Percentiles rank a stretch among this genome's conserved stretches.
Conservation (phyloP, 2,113 vertebrate genomes). For the Microtus ochrogaster region DNA sequence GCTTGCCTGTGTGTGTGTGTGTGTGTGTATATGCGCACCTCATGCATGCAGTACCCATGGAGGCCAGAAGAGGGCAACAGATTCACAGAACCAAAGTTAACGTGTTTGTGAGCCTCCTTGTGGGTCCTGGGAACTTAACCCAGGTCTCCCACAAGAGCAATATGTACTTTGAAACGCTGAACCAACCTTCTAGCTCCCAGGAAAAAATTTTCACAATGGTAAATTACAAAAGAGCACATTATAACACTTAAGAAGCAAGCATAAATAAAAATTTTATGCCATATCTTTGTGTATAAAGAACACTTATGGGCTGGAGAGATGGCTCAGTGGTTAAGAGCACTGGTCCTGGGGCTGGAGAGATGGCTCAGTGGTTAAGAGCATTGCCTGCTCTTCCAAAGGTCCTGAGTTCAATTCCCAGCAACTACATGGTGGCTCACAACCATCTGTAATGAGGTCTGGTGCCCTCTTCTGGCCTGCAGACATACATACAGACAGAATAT, state of each 20-base stretch:
- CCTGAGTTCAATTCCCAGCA: too few species aligned
- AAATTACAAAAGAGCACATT: background rate
- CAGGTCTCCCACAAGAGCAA: background rate
- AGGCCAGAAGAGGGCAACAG: background rate
- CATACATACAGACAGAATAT: too few species aligned
- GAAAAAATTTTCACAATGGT: background rate
- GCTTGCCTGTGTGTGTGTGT: background rate
- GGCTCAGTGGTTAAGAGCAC: too few species aligned
- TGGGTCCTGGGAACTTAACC: background rate
- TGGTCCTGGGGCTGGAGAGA: too few species aligned
- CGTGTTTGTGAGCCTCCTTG: background rate
- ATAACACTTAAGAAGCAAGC: background rate
- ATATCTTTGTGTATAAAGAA: background rate
- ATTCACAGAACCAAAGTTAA: background rate
- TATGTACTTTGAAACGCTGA: background rate
- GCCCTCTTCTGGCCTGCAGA: too few species aligned
- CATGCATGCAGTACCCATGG: background rate
- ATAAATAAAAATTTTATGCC: background rate
- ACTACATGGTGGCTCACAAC: too few species aligned
- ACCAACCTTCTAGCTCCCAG: background rate
- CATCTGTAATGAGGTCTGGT: too few species aligned
- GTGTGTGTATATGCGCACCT: too few species aligned
- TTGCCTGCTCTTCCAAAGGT: too few species aligned
- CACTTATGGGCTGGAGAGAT: background rate
- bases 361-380: too few species aligned